These are phyloP conservation scores for Axis porcinus DNA, from an alignment of 2,113 vertebrate genomes.

Conservation along the genomic window DNA sequence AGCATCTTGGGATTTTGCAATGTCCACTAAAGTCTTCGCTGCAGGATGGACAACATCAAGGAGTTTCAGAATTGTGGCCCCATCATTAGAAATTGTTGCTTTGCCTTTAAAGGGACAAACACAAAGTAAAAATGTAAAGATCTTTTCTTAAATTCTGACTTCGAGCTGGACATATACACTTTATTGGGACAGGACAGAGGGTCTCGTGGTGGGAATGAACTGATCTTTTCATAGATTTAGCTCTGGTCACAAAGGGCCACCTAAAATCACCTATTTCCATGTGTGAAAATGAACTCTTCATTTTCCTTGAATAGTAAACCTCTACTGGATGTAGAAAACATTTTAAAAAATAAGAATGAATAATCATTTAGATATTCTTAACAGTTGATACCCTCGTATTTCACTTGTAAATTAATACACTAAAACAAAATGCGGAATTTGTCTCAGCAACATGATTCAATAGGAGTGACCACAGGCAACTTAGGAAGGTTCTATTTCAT, in stretches of 20 bases:
- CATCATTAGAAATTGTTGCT: conserved; percentile 98
- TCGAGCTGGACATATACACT: not conserved
- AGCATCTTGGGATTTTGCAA: conserved; percentile 96
- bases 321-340: not conserved
- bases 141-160: not conserved
- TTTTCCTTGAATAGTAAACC: not conserved
- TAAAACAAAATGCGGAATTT: not conserved
- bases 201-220: not conserved
- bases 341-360: not conserved
- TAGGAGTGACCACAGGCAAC: not conserved
- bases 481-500: not conserved
- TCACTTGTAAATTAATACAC: not conserved
- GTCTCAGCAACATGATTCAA: not conserved
- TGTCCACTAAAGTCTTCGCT: conserved; percentile 97
- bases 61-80: conserved; percentile 97
- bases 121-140: not conserved
- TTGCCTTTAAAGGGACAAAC: conserved; percentile 85
- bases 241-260: not conserved
- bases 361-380: not conserved
- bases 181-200: not conserved
- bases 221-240: not conserved
- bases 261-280: not conserved
- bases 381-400: not conserved
- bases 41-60: conserved; percentile 97
- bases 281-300: not conserved